phyloP scores from a whole-genome alignment of 2,797 vertebrate species.

The Anniella stebbinsi region DNA sequence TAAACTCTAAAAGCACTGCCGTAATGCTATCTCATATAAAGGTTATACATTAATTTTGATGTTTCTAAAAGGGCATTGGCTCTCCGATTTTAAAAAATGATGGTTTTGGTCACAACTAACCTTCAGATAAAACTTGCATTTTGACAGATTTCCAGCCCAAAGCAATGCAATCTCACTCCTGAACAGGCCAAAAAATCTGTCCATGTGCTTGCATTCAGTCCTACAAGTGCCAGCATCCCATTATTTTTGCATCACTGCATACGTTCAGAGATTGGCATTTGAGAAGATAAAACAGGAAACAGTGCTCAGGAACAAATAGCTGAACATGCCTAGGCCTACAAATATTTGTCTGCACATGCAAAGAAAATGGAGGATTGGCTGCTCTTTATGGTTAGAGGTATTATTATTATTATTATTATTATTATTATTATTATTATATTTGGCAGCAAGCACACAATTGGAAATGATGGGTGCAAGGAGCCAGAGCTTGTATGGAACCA shows the following conservation, averaged over 20 bases:
- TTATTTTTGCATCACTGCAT: not conserved
- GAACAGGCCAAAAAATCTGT: not conserved
- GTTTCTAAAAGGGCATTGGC: not conserved
- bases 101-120: not conserved
- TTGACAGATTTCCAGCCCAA: not conserved
- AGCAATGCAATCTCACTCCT: not conserved
- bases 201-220: too few relatives aligned
- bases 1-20: conserved; percentile 1
- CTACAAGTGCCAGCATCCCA: not conserved
- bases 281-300: not conserved
- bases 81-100: not conserved
- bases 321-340: not conserved
- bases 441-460: not conserved
- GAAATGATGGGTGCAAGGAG: not conserved
- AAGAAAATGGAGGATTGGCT: not conserved
- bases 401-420: too few relatives aligned
- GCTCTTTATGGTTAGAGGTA: not conserved
- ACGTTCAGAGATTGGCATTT: not conserved
- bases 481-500: not conserved
- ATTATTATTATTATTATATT: too few relatives aligned
- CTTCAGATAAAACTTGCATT: conserved; percentile 1
- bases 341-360: not conserved
- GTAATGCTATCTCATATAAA: conserved; percentile 21
- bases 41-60: not conserved
- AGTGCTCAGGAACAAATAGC: not conserved